Base-by-base conservation (phyloP, 2,113 vertebrate genomes). In the Patagioenas fasciata region DNA sequence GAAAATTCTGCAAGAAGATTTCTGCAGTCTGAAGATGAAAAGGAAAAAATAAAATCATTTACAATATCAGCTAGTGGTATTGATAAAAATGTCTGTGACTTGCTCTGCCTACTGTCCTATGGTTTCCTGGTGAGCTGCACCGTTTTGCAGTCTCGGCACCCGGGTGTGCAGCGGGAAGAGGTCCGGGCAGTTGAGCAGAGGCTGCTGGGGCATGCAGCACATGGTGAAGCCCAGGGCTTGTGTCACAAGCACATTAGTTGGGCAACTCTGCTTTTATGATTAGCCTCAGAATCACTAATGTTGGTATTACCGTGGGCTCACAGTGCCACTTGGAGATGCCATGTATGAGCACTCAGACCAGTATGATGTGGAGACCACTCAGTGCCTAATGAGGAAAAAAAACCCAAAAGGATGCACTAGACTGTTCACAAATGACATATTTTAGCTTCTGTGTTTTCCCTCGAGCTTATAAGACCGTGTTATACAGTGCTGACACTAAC, bases 321-420 rank as follows among this genome's bases (percentile, higher is more conserved):
- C 24, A 40, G 32, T 34, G 17, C 34, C 0, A 2, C 54, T 54
- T 54, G 69, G 36, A 57, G 74, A 53, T 36, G 57, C 40, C 47
- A 75, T 0, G 2, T 34, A 7, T 6, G 18, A 69, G 31, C 25
- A 25, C 47, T 51, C 0, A 3, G 51, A 61, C 34, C 10, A 17
- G 44, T 21, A 5, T 12, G 40, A 70, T 11, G 25, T 50, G 62
- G 67, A 42, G 29, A 75, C 28, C 53, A 29, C 67, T 75, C 28
- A 80, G 12, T 0, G 2, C 17, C 31, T 47, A 62, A 48, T 1
- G 36, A 47, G 29, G 11, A 18, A n/a, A 57, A 54, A 50, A 67
- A 21, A 19, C 8, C 6, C 25, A 53, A 42, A 87, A 72, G 11
- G 25, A 58, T 42, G 36, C 62, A 80, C 58, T 24, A 40, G n/a